Base-by-base conservation (phyloP, 2,113 vertebrate genomes). In the Mustela nigripes region DNA sequence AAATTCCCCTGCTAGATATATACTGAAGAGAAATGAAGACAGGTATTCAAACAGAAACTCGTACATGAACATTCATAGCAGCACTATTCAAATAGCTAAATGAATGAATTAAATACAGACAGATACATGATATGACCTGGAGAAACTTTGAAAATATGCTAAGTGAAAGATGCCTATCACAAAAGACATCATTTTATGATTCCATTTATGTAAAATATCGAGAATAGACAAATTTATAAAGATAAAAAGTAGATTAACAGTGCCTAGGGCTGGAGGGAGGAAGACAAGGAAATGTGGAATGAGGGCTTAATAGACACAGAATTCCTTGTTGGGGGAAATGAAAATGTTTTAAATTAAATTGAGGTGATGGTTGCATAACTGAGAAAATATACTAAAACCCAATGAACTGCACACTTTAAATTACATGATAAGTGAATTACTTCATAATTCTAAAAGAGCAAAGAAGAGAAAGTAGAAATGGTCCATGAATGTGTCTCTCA, bases 341-440 rank as follows among this genome's bases (percentile, higher is more conserved):
- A 89, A 78, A 78, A 89, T 82, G 8, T 53, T 83, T 95, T 60
- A 83, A 87, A 69, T n/a, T 83, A 92, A 33, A 76, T n/a, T 95
- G 22, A 53, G 28, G 39, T 69, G 42, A 78, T 60, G 33, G 33
- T 58, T 78, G 76, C 7, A 62, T 3, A 91, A 48, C 2, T 82
- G 65, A 82, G 15, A 21, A 58, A 50, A 67, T 60, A 92, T 58
- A 89, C 28, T 78, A 78, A 82, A 94, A 95, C 28, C 8, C 48
- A 92, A 83, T 50, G 48, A 92, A 42, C 6, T 42, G 6, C 21
- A 83, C 2, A 89, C 69, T 82, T 79, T 80, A 53, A 73, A 63
- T 73, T 87, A 56, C 39, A 89, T 58, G 58, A 2, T 85, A 86
- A 58, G 42, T 89, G 42, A 84, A 45, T 92, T 56, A 63, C 19